Conservation (phyloP, 2,113 vertebrate species). For the Gopherus evgoodei region DNA sequence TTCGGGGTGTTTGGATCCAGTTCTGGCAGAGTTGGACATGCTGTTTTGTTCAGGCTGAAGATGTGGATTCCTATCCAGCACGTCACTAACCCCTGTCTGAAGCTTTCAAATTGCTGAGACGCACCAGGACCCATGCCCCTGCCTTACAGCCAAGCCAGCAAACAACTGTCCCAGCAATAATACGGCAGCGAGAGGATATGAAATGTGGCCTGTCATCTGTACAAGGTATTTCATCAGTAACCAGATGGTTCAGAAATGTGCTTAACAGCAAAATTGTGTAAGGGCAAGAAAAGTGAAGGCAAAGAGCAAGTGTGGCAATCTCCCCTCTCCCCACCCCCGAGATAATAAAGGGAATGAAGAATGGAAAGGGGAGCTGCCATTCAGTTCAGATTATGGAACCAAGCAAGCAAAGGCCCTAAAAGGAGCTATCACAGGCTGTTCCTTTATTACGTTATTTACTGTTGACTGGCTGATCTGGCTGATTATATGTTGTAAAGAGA, state of each 20-base stretch:
- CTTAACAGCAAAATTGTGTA: conserved; percentile 59
- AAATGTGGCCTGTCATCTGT: conserved; percentile 18
- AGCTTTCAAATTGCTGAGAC: not conserved
- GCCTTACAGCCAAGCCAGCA: not conserved
- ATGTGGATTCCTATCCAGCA: not conserved
- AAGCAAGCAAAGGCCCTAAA: conserved; percentile 21
- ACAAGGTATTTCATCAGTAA: conserved; percentile 68
- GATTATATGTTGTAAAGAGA: conserved; percentile 1
- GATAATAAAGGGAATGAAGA: conserved; percentile 11
- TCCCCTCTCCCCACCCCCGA: not conserved
- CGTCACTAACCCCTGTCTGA: not conserved
- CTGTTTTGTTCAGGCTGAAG: not conserved
- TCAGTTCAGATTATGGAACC: not conserved
- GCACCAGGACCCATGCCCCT: not conserved
- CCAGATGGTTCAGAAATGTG: conserved; percentile 56
- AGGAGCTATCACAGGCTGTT: not conserved
- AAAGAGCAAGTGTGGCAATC: conserved; percentile 74
- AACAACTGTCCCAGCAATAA: not conserved
- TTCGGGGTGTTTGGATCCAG: not conserved
- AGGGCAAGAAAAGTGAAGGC: conserved; percentile 69
- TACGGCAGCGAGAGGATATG: not conserved
- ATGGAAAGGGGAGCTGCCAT: not conserved
- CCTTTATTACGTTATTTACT: not conserved
- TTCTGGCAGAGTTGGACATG: not conserved
- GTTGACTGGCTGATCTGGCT: not conserved